Evolutionary conservation across 2,888 invertebrate genomes (phyloP), one percentile per base, ranked within the genome.

Genomic region (Tiliacea aurago): DNA sequence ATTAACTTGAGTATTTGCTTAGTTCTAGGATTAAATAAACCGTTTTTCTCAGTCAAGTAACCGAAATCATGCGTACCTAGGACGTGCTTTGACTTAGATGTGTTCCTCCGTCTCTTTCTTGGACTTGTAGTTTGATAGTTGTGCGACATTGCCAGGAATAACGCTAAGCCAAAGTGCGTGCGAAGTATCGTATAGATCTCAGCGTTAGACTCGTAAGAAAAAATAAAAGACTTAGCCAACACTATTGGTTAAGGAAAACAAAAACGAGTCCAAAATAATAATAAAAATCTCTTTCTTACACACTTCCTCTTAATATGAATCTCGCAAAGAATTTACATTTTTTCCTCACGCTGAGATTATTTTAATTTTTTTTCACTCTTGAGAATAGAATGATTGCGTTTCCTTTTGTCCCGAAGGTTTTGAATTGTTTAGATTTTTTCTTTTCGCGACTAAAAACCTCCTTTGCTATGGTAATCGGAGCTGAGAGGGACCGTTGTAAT

Each of bases 381-480:
- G 43, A 67, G 61, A 73, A 63, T 78, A 67, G 78, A 86, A 77
- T 84, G 77, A 86, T 77, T 75, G 76, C 73, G 73, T 53, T 78
- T 78, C 37, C 72, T 80, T 86, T 75, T 82, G 71, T 83, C 71
- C 76, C 76, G 41, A 68, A 67, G 75, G 72, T 83, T 87, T 76
- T 84, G 76, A 76, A 70, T 84, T 86, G 87, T 86, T 84, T 81
- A 84, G 78, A 79, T 82, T 84, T 86, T 82, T 86, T 84, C 76
- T 78, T 72, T 62, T 80, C 68, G 63, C 47, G 76, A 78, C 73
- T 72, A 66, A 80, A 78, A 86, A 75, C 51, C 63, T 73, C 69
- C 78, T 87, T 86, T 83, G 80, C 85, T 84, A 86, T 86, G 88
- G 84, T 86, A 87, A 87, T 86, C 81, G 71, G 78, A 78, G 77